Percentiles rank a stretch among this genome's conserved stretches.
Evolutionary conservation across 2,888 invertebrate genomes (phyloP).

Genomic region (Chrysolina americana): DNA sequence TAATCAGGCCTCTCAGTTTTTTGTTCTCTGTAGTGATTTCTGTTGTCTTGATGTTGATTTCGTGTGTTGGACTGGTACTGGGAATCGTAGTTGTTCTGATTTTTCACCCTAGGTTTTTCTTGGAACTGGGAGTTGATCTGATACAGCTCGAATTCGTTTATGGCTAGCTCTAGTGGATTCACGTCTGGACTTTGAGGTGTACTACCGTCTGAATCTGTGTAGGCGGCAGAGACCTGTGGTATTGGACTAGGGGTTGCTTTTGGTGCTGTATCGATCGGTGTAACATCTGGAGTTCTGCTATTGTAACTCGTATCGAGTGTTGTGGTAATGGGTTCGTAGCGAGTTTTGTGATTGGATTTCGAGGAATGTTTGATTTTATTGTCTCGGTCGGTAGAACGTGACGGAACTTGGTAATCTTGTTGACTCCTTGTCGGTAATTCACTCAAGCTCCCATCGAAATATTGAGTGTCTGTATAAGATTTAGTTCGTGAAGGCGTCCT

Average conservation of each 20-base stretch:
- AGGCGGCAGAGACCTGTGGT: not conserved
- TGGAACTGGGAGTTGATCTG: conserved; percentile 57
- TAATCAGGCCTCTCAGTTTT: conserved; percentile 35
- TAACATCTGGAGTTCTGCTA: not conserved
- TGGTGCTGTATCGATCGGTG: conserved; percentile 12
- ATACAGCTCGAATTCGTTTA: conserved; percentile 60
- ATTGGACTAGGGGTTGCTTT: conserved; percentile 22
- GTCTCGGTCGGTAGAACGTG: not conserved
- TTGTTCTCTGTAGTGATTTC: conserved; percentile 15
- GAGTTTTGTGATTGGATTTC: not conserved
- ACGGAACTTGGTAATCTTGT: conserved; percentile 10
- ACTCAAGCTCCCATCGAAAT: not conserved
- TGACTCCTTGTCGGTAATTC: not conserved
- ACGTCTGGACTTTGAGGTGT: conserved; percentile 42
- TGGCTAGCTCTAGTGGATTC: conserved; percentile 55
- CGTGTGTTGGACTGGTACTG: conserved; percentile 8
- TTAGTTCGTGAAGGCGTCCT: conserved; percentile 9
- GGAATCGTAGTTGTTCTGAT: conserved; percentile 40
- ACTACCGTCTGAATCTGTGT: conserved; percentile 14
- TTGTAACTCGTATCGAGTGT: conserved; percentile 19
- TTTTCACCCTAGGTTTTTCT: conserved; percentile 43
- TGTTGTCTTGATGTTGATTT: conserved; percentile 19
- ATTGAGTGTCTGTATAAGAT: not conserved
- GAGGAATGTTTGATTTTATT: conserved; percentile 3
- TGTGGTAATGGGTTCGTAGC: conserved; percentile 36